phyloP scores from a whole-genome alignment of 2,113 vertebrate genomes.

The Amazona vittata region DNA sequence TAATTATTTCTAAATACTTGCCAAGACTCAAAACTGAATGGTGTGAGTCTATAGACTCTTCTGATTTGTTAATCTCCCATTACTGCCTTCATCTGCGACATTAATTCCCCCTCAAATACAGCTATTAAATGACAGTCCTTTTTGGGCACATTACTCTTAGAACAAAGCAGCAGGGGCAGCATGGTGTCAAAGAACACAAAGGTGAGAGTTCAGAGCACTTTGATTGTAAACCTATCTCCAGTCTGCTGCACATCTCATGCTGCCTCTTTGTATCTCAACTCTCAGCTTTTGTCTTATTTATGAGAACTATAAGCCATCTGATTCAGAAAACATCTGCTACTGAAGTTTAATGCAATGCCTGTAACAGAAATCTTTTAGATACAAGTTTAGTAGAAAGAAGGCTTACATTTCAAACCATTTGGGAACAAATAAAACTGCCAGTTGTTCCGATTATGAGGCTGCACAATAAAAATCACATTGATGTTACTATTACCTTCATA shows the following conservation, averaged over 20 bases:
- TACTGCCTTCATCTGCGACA: neutral
- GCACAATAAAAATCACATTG: neutral
- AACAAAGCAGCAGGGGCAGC: neutral
- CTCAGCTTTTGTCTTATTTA: neutral
- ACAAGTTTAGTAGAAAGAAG: neutral
- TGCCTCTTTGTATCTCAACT: neutral
- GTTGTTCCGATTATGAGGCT: neutral
- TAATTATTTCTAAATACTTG: neutral
- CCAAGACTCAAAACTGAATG: neutral
- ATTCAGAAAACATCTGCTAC: neutral
- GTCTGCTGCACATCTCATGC: neutral
- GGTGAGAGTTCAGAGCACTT: neutral
- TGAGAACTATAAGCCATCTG: neutral
- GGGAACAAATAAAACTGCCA: neutral
- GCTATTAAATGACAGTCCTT: neutral
- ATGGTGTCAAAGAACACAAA: neutral
- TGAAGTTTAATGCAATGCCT: neutral
- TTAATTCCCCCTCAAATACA: neutral
- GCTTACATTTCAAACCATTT: neutral
- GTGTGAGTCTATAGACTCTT: neutral
- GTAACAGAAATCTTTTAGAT: neutral
- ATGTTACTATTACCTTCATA: neutral
- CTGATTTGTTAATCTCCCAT: fast-evolving
- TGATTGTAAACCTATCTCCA: neutral
- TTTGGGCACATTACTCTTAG: neutral